Base-by-base conservation (phyloP, 2,888 invertebrate species). In the Oxycera nigricornis region DNA sequence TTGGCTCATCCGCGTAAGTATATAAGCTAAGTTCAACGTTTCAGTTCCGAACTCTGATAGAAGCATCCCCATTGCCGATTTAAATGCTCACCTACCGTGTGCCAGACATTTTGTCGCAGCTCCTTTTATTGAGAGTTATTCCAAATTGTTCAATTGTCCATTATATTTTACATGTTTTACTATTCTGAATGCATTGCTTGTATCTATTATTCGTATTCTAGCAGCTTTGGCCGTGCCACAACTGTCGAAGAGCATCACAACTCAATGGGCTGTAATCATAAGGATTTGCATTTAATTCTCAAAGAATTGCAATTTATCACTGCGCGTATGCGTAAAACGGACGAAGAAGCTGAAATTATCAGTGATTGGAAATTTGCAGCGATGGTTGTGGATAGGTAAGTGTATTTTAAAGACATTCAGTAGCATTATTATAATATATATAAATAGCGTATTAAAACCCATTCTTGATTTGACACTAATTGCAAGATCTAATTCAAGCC, bases 351-450 rank as follows among this genome's bases (percentile, higher is more conserved):
- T 74, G 96, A 97, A 84, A 89, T 95, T 79, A 95, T 95, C 81
- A 95, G 94, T 86, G 97, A 98, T 86, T 97, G 97, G 97, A 97
- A 96, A 86, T 98, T 97, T 85, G 97, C 97, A 74, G 97, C 97
- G 79, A 96, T 97, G 95, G 97, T 97, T 84, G 96, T 98, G 84
- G 97, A 98, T 88, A 92, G 95, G 89, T 91, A 78, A 52, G 55
- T 35, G n/a, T 39, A 67, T n/a, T 28, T n/a, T n/a, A n/a, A n/a
- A n/a, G n/a, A n/a, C n/a, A n/a, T n/a, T n/a, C n/a, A n/a, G n/a
- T n/a, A n/a, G n/a, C n/a, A n/a, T n/a, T n/a, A n/a, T n/a, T n/a
- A n/a, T n/a, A n/a, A n/a, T n/a, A n/a, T n/a, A n/a, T n/a, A n/a
- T n/a, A n/a, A n/a, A n/a, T n/a, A n/a, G n/a, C n/a, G n/a, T n/a